These are phyloP conservation scores for Columbina picui DNA, from an alignment of 2,113 vertebrate genomes.

Conservation along the genomic window DNA sequence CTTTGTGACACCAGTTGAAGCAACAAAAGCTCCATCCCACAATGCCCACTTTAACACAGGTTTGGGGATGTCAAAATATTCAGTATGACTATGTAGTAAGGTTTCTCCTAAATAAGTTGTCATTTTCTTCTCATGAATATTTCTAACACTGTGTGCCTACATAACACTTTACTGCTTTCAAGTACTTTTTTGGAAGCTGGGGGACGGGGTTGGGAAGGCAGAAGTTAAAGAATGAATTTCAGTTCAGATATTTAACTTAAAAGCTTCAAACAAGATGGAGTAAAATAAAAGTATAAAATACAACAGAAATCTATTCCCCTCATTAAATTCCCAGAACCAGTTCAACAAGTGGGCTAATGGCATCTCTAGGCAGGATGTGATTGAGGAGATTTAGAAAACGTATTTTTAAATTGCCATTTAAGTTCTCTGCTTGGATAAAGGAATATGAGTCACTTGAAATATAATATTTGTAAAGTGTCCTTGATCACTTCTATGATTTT, in stretches of 20 bases:
- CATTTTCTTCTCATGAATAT: neutral
- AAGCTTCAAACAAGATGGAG: neutral
- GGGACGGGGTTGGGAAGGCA: neutral
- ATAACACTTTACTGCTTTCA: neutral
- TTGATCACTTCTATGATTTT: neutral
- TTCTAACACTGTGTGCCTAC: neutral
- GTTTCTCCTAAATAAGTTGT: neutral
- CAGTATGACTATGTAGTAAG: neutral
- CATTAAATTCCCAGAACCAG: conserved; percentile 26
- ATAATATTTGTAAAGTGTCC: neutral
- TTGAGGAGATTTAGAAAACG: conserved; percentile 12
- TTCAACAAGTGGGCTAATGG: conserved; percentile 23
- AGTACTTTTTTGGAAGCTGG: neutral
- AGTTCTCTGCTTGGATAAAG: conserved; percentile 30
- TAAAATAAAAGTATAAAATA: conserved; percentile 2
- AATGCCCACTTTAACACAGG: neutral
- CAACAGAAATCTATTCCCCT: neutral
- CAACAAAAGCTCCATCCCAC: neutral
- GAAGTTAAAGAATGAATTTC: neutral
- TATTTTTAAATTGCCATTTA: conserved; percentile 36
- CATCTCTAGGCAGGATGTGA: neutral
- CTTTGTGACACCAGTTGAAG: neutral
- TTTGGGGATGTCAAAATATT: neutral
- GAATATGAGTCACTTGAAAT: conserved; percentile 9
- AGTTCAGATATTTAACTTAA: neutral